Evolutionary conservation across 2,888 invertebrate genomes (phyloP), one percentile per base, ranked within the genome.

Genomic region (Celastrina argiolus): DNA sequence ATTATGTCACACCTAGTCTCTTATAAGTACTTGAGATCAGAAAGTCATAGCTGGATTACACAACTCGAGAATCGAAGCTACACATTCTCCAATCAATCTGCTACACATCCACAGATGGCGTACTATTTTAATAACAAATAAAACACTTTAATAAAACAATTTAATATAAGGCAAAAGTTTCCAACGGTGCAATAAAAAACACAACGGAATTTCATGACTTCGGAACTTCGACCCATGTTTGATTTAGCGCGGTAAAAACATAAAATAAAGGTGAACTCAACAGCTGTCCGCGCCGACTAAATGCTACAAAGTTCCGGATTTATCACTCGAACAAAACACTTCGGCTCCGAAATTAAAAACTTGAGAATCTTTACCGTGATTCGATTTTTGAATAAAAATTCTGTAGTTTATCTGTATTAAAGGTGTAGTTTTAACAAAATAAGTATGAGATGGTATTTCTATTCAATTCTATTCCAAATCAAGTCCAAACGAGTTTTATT

Each of bases 181-280:
- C 68, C 69, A 71, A 73, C 64, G 67, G 67, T 59, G 51, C 51
- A 26, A 51, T 51, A 51, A 51, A 36, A 51, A 45, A 45, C 45
- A 51, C 51, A 51, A 26, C 51, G 51, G 51, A 51, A 51, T 51
- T 51, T 59, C 58, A 59, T 31, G 59, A 59, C 31, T 59, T 59
- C 59, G 12, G 18, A 59, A 59, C 59, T 59, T 59, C 16, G 59
- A 59, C 31, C 59, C 59, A 66, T 69, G 63, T 68, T 64, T 69
- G 69, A 68, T 73, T 70, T 69, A 69, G 68, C 63, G 36, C 69
- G 66, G 69, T 58, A 67, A 67, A 67, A 69, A 71, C 71, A 72
- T 71, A 73, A 73, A 74, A 73, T 74, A 71, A 70, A 71, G 73
- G 73, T 72, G 73, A 69, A 67, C 66, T 67, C 69, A 71, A 73